A percentile compares a stretch with the other conserved stretches of the same genome.
Evolutionary conservation across 2,113 vertebrate species (phyloP).

Genomic region (Sigmodon hispidus): DNA sequence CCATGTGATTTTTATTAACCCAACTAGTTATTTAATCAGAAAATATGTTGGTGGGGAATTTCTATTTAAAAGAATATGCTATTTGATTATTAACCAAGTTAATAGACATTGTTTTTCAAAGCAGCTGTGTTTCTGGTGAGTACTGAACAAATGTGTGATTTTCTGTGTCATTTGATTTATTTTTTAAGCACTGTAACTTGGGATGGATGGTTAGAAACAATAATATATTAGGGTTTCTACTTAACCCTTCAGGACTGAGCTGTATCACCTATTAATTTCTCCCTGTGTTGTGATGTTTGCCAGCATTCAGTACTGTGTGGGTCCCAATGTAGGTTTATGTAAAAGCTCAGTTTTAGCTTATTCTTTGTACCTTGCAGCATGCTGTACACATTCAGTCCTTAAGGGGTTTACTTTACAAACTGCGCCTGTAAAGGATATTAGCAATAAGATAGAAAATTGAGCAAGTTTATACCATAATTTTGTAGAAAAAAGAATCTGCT

Average conservation of each 20-base stretch:
- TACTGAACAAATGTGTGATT: conserved; percentile 94
- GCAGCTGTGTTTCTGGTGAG: conserved; percentile 92
- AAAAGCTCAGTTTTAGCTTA: conserved; percentile 80
- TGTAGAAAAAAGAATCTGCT: conserved; percentile 96
- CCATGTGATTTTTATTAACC: conserved; percentile 56
- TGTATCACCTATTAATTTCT: conserved; percentile 78
- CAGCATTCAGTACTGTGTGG: conserved; percentile 82
- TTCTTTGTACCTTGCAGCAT: conserved; percentile 82
- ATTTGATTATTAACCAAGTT: conserved; percentile 81
- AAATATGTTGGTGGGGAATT: conserved; percentile 66
- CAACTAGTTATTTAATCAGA: conserved; percentile 78
- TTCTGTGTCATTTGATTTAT: conserved; percentile 92
- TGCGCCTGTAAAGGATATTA: conserved; percentile 97
- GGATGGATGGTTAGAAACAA: conserved; percentile 89
- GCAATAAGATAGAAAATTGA: conserved; percentile 98
- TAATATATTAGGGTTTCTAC: conserved; percentile 85
- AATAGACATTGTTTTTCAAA: conserved; percentile 88
- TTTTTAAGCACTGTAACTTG: conserved; percentile 95
- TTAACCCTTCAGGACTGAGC: conserved; percentile 87
- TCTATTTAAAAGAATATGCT: conserved; percentile 78
- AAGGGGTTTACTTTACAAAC: conserved; percentile 94
- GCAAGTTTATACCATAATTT: conserved; percentile 93
- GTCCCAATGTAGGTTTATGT: conserved; percentile 83
- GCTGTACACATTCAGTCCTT: conserved; percentile 90
- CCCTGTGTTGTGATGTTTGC: conserved; percentile 80